A percentile compares a stretch with the other conserved stretches of the same genome.
These are phyloP conservation scores for Hestina assimilis DNA, from an alignment of 1,140 invertebrate genomes.

Conservation along the genomic window DNA sequence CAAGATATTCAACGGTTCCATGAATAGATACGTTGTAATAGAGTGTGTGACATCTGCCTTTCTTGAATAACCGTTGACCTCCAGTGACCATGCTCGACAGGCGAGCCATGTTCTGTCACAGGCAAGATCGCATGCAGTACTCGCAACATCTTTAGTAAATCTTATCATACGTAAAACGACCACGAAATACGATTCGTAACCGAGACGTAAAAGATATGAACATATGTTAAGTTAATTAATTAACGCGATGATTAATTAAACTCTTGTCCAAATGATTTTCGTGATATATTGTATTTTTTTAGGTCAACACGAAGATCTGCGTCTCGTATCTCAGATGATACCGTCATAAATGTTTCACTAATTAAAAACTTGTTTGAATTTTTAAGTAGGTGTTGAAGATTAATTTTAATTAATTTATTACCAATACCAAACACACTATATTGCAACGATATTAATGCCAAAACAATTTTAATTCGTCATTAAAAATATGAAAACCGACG, in stretches of 20 bases:
- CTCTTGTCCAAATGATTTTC: not conserved
- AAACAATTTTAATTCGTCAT: no score
- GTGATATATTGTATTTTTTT: not conserved
- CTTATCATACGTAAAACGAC: slow-evolving; percentile 23
- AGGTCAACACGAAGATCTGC: slow-evolving; percentile 1
- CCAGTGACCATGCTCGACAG: slow-evolving; percentile 16
- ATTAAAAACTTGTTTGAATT: slow-evolving; percentile 6
- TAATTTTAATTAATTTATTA: slow-evolving; percentile 3
- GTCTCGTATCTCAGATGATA: not conserved
- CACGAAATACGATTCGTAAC: slow-evolving; percentile 20
- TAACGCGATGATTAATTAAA: slow-evolving; percentile 18
- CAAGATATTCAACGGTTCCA: no score
- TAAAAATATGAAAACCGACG: no score
- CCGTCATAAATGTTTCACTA: slow-evolving; percentile 2
- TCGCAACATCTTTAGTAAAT: slow-evolving; percentile 26
- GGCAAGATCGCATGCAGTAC: slow-evolving; percentile 14
- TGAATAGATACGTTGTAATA: slow-evolving; percentile 10
- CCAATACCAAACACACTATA: not conserved
- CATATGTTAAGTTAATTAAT: slow-evolving; percentile 14
- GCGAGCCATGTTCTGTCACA: slow-evolving; percentile 23
- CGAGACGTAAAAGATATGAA: slow-evolving; percentile 10
- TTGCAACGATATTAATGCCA: not conserved
- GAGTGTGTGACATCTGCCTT: slow-evolving; percentile 21
- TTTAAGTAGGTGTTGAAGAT: not conserved
- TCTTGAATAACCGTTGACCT: slow-evolving; percentile 23